Evolutionary conservation across 2,797 vertebrate genomes (phyloP), one percentile per base, ranked within the genome.

Genomic region (Lerista edwardsae): DNA sequence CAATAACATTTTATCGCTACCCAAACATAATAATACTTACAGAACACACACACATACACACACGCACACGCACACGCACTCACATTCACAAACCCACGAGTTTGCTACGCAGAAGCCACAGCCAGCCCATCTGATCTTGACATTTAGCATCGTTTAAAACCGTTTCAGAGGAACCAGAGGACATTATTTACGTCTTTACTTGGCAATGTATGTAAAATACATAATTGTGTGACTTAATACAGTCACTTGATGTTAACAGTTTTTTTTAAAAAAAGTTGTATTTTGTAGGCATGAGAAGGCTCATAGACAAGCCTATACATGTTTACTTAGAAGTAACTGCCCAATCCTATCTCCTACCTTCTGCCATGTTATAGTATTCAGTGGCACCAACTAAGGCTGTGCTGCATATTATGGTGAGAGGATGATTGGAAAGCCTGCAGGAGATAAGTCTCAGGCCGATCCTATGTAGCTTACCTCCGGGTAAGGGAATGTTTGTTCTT

Each of bases 1-100:
- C 3, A 90, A 47, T 84, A 90, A 90, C 78, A 82, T 88, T 91
- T 88, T 92, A 85, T 84, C 68, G 51, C 6, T 77, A 75, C 23
- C 36, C 61, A 91, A 91, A 92, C 75, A 88, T 29, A 89, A 2
- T 10, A 76, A 41, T 83, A 14, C 61, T 88, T 91, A 82, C 4
- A 83, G 14, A 27, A 19, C 78, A 3, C 71, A 81, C 82, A 89
- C 87, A 82, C 14, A 41, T 84, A 59, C 1, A 1, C 47, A 47
- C 86, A 51, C 1, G 0, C 79, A 2, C 69, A 81, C 82, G 88
- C 87, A 82, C 17, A 44, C 86, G 55, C 1, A 1, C 29, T 2
- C 29, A 62, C 36, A 68, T 83, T 41, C 86, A 51, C 1, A 1
- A 77, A 2, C 71, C 76, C 80, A 89, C 86, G 6, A 47, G 47